Evolutionary conservation across 2,113 vertebrate species (phyloP).

Genomic region (Centropristis striata): DNA sequence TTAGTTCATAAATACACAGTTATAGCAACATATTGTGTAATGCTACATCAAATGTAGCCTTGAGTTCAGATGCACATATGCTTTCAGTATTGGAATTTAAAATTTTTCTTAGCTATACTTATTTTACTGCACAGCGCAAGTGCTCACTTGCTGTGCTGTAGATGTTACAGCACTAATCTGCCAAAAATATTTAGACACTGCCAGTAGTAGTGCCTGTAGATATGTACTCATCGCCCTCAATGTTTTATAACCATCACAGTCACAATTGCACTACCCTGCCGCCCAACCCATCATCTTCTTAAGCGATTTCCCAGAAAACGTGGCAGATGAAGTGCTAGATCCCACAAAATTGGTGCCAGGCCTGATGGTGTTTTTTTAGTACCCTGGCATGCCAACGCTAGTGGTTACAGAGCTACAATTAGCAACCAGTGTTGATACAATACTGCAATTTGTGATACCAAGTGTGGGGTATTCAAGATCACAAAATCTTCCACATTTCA

Average conservation of each 20-base stretch:
- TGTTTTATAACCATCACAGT: background rate
- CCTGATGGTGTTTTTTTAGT: slow-evolving; percentile 14
- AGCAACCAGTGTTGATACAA: slow-evolving; percentile 10
- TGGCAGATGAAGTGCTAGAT: background rate
- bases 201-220: background rate
- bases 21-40: background rate
- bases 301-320: slow-evolving; percentile 7
- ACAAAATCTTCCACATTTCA: background rate
- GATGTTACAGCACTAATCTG: background rate
- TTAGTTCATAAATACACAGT: background rate
- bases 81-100: background rate
- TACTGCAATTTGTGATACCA: slow-evolving; percentile 25
- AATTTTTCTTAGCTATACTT: background rate
- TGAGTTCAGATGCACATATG: background rate
- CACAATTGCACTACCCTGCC: background rate
- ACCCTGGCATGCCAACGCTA: background rate
- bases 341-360: slow-evolving; percentile 8
- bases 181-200: background rate
- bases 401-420: slow-evolving; percentile 18
- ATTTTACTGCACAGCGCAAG: background rate
- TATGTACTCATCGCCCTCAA: background rate
- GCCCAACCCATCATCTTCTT: background rate
- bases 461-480: background rate
- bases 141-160: background rate
- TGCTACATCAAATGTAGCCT: background rate